Evolutionary conservation across 2,113 vertebrate genomes (phyloP).

Genomic region (Proteles cristata): DNA sequence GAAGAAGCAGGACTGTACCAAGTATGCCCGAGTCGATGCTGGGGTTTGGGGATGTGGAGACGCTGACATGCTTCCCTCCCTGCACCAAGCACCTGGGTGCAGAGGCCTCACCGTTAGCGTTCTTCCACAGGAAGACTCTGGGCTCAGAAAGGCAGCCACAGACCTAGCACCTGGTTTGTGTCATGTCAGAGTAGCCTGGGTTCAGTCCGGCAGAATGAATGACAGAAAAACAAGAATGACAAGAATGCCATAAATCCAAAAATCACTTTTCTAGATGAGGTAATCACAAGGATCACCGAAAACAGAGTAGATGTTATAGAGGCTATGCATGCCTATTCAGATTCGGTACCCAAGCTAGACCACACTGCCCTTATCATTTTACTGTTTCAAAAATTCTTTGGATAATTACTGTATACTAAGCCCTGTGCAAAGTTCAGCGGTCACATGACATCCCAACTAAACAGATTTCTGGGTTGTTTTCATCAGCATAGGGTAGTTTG

Average conservation of each 20-base stretch:
- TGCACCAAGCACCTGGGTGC: not conserved
- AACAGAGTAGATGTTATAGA: not conserved
- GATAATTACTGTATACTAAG: not conserved
- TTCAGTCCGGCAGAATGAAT: not conserved
- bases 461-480: not conserved
- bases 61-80: not conserved
- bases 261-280: not conserved
- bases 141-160: not conserved
- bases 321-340: not conserved
- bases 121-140: not conserved
- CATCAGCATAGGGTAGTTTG: not conserved
- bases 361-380: not conserved
- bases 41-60: not conserved
- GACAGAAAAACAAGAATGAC: not conserved
- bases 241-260: not conserved
- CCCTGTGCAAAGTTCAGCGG: not conserved
- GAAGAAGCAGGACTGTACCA: not conserved
- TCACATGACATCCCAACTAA: not conserved
- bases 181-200: not conserved
- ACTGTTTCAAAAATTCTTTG: not conserved
- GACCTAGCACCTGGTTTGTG: not conserved
- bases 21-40: accelerated
- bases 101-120: accelerated
- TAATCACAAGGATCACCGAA: not conserved
- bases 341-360: not conserved